These are phyloP conservation scores for Drosophila merina DNA, from an alignment of 2,888 invertebrate genomes.

Conservation along the genomic window DNA sequence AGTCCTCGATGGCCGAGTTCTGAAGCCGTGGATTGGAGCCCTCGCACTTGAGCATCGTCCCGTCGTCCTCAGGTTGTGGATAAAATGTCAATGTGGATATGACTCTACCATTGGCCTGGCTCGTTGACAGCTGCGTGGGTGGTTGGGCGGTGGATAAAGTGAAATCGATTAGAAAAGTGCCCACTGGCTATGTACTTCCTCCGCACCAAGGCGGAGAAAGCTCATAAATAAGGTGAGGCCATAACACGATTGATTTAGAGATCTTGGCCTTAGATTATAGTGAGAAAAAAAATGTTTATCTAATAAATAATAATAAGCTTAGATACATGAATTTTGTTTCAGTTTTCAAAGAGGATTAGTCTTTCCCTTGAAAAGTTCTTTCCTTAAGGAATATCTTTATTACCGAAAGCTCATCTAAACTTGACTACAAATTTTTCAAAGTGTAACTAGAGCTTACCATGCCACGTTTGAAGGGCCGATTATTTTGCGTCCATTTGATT, in stretches of 20 bases:
- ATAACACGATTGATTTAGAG: constrained; percentile 21
- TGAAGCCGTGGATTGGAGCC: constrained; percentile 93
- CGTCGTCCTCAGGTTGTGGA: constrained; percentile 93
- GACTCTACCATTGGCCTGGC: constrained; percentile 89
- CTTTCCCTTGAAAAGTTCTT: no score
- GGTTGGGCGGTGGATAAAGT: constrained; percentile 40
- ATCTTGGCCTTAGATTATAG: neutral
- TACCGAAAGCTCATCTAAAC: no score
- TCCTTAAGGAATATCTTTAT: no score
- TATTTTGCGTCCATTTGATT: constrained; percentile 93
- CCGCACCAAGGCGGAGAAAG: constrained; percentile 46
- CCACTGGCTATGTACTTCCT: constrained; percentile 21
- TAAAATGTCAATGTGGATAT: constrained; percentile 91
- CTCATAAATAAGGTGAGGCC: constrained; percentile 66
- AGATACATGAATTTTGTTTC: no score
- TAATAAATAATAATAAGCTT: neutral
- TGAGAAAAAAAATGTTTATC: neutral
- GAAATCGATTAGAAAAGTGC: constrained; percentile 79
- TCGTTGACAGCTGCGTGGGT: constrained; percentile 86
- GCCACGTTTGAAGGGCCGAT: constrained; percentile 90
- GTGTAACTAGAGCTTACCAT: constrained; percentile 86
- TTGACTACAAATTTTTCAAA: neutral
- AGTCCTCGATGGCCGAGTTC: constrained; percentile 91
- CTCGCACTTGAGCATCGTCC: constrained; percentile 92
- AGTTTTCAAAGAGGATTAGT: no score